Conservation (phyloP, 2,113 vertebrate genomes). For the Mellivora capensis region DNA sequence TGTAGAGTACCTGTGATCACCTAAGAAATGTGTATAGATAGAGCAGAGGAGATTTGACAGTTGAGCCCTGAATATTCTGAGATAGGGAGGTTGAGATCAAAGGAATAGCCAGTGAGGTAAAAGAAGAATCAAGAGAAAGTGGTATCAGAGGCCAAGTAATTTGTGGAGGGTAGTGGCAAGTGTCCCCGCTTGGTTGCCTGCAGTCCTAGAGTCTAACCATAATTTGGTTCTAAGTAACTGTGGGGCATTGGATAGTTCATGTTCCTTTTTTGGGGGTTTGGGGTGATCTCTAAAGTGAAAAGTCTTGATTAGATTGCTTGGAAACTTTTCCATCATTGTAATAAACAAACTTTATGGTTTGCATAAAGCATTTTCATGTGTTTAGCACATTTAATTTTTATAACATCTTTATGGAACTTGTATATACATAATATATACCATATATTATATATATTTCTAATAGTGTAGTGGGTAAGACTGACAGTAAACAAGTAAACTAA, state of each 20-base stretch:
- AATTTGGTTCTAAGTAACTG: background rate
- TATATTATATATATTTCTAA: no score
- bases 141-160: background rate
- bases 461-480: background rate
- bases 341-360: constrained; percentile 24
- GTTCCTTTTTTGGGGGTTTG: background rate
- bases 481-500: background rate
- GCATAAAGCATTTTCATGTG: constrained; percentile 6
- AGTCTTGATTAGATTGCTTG: background rate
- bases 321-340: background rate
- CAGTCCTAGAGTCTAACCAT: background rate
- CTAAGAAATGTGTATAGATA: background rate
- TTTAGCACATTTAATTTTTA: constrained; percentile 1
- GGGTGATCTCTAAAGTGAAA: background rate
- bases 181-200: background rate
- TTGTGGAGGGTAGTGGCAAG: background rate
- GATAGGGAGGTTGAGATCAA: background rate
- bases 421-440: no score
- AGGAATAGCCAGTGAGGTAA: background rate
- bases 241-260: background rate
- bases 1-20: background rate
- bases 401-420: background rate
- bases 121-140: background rate
- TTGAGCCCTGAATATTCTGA: background rate
- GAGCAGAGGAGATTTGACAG: background rate